A percentile compares a stretch with the other conserved stretches of the same genome.
Conservation (phyloP, 35 echinoderm and acorn worm species). For the Lytechinus variegatus region DNA sequence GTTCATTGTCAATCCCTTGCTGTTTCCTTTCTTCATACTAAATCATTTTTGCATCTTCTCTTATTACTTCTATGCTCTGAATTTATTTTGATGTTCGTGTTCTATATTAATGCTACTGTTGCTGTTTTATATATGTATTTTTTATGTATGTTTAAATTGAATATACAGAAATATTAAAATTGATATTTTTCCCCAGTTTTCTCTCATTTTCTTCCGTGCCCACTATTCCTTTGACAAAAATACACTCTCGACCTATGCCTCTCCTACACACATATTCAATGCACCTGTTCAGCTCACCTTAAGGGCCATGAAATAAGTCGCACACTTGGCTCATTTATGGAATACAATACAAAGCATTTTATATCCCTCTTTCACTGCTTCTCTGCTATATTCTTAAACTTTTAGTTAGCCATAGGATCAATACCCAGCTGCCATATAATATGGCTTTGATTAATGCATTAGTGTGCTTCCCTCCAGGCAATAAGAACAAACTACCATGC, state of each 20-base stretch:
- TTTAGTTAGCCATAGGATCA: neutral
- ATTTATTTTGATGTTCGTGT: too few species aligned
- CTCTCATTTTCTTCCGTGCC: too few species aligned
- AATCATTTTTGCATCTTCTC: too few species aligned
- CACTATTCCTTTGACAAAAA: too few species aligned
- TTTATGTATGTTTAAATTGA: too few species aligned
- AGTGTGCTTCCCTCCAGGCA: constrained; percentile 22
- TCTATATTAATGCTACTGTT: too few species aligned
- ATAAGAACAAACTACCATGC: neutral
- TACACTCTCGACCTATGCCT: neutral
- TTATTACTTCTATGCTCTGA: too few species aligned
- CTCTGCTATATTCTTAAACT: neutral
- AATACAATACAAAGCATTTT: neutral
- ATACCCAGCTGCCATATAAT: constrained; percentile 21
- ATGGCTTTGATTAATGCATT: constrained; percentile 25
- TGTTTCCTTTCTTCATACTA: too few species aligned
- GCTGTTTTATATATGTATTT: too few species aligned
- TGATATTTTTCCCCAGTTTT: too few species aligned
- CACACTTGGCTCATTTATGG: neutral
- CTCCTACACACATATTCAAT: neutral
- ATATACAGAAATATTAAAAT: too few species aligned
- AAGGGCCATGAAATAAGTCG: neutral
- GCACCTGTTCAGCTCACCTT: neutral
- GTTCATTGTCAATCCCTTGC: too few species aligned
- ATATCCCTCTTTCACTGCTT: neutral